Percentiles rank a stretch among this genome's conserved stretches.
Conservation (phyloP, 1,140 invertebrate genomes). For the Microvelia longipes region DNA sequence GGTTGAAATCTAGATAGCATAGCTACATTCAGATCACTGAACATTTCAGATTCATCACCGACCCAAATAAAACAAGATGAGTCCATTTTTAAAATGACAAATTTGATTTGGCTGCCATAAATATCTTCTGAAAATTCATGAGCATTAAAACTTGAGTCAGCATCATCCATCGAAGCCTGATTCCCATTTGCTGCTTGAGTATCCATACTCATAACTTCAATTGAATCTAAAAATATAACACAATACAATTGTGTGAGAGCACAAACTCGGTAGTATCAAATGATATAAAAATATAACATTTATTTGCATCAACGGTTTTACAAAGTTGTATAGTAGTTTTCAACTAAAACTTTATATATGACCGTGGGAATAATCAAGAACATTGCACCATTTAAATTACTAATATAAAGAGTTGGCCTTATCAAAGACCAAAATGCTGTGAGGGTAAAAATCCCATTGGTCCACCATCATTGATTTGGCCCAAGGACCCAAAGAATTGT, state of each 20-base stretch:
- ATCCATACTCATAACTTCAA: background rate
- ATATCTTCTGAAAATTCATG: constrained; percentile 7
- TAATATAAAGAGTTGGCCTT: no score
- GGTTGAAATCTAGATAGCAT: constrained; percentile 25
- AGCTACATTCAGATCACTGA: constrained; percentile 27
- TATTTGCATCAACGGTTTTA: no score
- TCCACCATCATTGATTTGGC: no score
- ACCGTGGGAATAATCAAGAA: no score
- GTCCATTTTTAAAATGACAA: constrained; percentile 11
- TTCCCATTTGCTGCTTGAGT: background rate
- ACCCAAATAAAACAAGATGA: constrained; percentile 10
- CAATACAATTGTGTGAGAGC: background rate
- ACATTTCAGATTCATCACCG: constrained; percentile 2
- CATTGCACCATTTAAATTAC: no score
- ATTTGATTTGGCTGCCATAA: constrained; percentile 6
- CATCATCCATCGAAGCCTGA: background rate
- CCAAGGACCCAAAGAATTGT: no score
- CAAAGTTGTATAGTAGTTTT: no score
- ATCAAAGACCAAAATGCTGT: no score
- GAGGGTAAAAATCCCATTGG: no score
- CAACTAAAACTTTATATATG: no score
- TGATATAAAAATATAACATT: no score
- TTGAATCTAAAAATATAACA: background rate
- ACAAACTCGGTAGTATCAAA: no score
- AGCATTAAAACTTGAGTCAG: constrained; percentile 1